phyloP scores from a whole-genome alignment of 2,113 vertebrate species.

The Talpa occidentalis region DNA sequence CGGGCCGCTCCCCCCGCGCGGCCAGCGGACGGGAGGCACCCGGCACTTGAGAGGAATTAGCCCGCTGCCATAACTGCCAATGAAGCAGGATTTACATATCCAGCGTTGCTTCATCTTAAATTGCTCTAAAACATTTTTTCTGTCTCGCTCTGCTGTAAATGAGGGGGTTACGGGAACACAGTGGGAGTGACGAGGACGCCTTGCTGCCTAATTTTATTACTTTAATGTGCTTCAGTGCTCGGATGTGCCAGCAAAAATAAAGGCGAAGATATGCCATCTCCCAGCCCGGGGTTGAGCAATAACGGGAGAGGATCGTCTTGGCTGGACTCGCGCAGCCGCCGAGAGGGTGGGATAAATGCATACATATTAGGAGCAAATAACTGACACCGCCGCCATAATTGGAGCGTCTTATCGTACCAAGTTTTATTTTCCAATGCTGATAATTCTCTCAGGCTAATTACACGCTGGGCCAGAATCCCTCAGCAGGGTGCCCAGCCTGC shows the following conservation, averaged over 20 bases:
- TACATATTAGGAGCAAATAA: background rate
- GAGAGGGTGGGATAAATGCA: constrained; percentile 5
- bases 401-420: background rate
- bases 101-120: constrained; percentile 28
- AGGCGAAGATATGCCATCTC: background rate
- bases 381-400: background rate
- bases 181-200: constrained; percentile 44
- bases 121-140: constrained; percentile 37
- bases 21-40: background rate
- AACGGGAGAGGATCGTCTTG: background rate
- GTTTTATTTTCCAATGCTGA: background rate
- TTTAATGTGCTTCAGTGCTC: constrained; percentile 51
- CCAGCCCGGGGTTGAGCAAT: background rate
- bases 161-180: constrained; percentile 47
- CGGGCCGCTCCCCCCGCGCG: background rate
- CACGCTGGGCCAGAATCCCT: background rate
- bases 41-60: accelerated
- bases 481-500: constrained; percentile 11
- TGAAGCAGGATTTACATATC: background rate
- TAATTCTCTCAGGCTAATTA: constrained; percentile 46
- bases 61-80: background rate
- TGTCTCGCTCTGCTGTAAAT: constrained; percentile 24
- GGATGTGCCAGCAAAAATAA: constrained; percentile 14
- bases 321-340: background rate
- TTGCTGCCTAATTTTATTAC: constrained; percentile 61